Percentiles rank a stretch among this genome's conserved stretches.
phyloP scores from a whole-genome alignment of 2,888 invertebrate genomes.

The Chrysomela aeneicollis region DNA sequence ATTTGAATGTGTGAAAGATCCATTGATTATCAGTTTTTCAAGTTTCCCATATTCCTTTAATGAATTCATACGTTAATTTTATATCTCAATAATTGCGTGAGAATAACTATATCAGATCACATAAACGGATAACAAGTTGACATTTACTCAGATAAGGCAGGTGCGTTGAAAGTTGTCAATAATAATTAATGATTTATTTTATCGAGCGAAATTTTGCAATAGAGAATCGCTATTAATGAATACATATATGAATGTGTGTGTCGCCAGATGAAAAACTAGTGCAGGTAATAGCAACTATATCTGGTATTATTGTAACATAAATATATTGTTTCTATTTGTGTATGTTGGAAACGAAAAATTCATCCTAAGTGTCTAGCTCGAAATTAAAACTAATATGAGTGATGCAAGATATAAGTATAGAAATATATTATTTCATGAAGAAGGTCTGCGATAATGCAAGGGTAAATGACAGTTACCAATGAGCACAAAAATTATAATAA shows the following conservation, averaged over 20 bases:
- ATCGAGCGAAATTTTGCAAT: conserved; percentile 23
- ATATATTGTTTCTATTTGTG: neutral
- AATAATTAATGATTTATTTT: conserved; percentile 21
- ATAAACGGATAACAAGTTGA: conserved; percentile 12
- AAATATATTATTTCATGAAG: no score
- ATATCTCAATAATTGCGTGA: conserved; percentile 18
- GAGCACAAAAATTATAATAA: no score
- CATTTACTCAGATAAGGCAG: conserved; percentile 20
- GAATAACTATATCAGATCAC: conserved; percentile 16
- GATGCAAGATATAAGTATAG: no score
- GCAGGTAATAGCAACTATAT: conserved; percentile 15
- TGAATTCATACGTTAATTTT: conserved; percentile 7
- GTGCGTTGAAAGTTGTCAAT: conserved; percentile 26
- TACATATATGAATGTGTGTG: conserved; percentile 10
- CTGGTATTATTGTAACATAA: conserved; percentile 16
- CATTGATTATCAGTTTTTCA: neutral
- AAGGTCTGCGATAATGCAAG: no score
- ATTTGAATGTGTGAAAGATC: neutral
- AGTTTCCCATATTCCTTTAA: neutral
- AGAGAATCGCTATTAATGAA: conserved; percentile 22
- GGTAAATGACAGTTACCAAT: no score
- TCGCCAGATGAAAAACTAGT: conserved; percentile 17
- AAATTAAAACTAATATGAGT: no score
- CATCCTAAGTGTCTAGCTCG: no score
- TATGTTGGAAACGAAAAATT: no score